These are phyloP conservation scores for Nautilus pompilius DNA, from an alignment of 1,140 invertebrate genomes.

Conservation along the genomic window DNA sequence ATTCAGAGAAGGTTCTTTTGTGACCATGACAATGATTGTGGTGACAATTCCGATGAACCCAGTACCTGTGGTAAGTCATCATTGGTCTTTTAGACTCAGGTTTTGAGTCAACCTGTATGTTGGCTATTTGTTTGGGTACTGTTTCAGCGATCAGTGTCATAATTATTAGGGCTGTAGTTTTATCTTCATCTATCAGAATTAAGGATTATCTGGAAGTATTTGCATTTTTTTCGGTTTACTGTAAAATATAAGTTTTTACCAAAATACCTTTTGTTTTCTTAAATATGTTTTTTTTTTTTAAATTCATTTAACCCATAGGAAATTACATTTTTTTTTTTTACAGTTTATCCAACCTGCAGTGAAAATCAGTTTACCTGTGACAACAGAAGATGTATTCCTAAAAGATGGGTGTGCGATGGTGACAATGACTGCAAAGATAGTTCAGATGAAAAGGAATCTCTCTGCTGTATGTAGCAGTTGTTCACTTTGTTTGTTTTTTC, in stretches of 20 bases:
- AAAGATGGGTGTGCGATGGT: conserved; percentile 85
- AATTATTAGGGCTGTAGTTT: no score
- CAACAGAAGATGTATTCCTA: conserved; percentile 86
- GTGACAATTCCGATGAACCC: conserved; percentile 43
- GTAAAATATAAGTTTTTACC: no score
- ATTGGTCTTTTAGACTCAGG: background rate
- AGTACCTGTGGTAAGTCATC: conserved; percentile 35
- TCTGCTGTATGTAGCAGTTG: conserved; percentile 40
- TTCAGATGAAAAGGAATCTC: conserved; percentile 41
- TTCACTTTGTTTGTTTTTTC: no score
- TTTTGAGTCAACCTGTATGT: no score
- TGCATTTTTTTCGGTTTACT: no score
- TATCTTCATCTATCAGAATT: no score
- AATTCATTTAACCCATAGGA: background rate
- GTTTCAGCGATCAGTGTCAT: no score
- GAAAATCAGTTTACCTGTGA: conserved; percentile 84
- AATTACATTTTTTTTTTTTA: conserved; percentile 7
- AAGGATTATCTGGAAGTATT: no score
- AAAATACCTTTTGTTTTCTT: no score
- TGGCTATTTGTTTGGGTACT: no score
- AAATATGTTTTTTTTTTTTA: no score
- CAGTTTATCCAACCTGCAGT: conserved; percentile 40
- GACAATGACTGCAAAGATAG: conserved; percentile 71
- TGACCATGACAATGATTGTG: conserved; percentile 47
- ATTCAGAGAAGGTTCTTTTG: conserved; percentile 32